Evolutionary conservation across 1,140 invertebrate species (phyloP), one percentile per base, ranked within the genome.

Genomic region (Pogonus chalceus): DNA sequence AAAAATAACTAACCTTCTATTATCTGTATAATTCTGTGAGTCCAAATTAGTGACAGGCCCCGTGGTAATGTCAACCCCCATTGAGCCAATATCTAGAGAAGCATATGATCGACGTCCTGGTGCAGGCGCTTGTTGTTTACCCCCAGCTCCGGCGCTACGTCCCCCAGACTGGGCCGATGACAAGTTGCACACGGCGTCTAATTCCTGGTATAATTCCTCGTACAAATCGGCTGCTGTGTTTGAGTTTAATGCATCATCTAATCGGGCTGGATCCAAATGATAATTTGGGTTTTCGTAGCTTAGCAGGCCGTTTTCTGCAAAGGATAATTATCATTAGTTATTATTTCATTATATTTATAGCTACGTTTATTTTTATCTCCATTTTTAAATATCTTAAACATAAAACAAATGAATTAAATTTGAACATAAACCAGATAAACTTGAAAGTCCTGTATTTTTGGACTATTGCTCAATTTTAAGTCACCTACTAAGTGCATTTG

Each of bases 241-340:
- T 58, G 83, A 85, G 71, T 89, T 88, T 56, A 88, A 75, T 43
- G 84, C 84, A 65, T 88, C 86, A 69, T 87, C 86, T 58, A 88
- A 72, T 1, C 84, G 77, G 22, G 83, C 79, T 46, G 84, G 82
- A 62, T 85, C 83, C 69, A 90, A 73, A 62, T 88, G 85, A 69
- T 90, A 91, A 72, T 90, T 90, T 7, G 88, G 87, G 70, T 90
- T 91, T 72, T 90, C 86, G 72, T 89, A 90, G 59, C 87, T 90
- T 60, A 90, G 75, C 46, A 89, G 79, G 62, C 87, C 87, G 76
- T 89, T 90, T 74, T 90, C 88, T 90, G 79, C n/a, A 76, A 79
- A n/a, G n/a, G n/a, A n/a, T n/a, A n/a, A n/a, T n/a, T n/a, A n/a
- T n/a, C n/a, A n/a, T n/a, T n/a, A n/a, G n/a, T n/a, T n/a, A n/a